phyloP scores from a whole-genome alignment of 2,888 invertebrate species.

The Hipparchia semele region DNA sequence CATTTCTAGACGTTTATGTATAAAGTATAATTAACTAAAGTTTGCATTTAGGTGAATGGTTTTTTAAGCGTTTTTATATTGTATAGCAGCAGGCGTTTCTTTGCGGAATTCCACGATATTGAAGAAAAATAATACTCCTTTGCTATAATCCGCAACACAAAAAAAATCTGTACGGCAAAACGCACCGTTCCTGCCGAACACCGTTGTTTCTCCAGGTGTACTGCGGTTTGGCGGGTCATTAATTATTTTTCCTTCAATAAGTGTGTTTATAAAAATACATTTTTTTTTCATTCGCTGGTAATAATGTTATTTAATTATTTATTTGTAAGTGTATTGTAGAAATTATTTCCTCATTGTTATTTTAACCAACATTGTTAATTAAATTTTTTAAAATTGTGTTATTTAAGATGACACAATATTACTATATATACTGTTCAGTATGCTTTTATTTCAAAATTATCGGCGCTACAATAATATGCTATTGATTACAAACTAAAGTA shows the following conservation, averaged over 20 bases:
- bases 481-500: constrained; percentile 3
- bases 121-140: no score
- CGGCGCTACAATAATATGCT: constrained; percentile 9
- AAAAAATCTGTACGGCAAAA: no score
- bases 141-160: no score
- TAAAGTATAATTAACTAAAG: background rate
- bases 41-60: background rate
- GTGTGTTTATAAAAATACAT: background rate
- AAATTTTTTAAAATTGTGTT: background rate
- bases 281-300: background rate
- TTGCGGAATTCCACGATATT: no score
- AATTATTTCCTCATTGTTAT: constrained; percentile 2
- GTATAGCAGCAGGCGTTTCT: no score
- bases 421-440: background rate
- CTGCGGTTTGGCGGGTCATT: no score
- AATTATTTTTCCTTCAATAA: no score
- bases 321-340: background rate
- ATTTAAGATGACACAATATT: no score
- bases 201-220: no score
- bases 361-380: background rate
- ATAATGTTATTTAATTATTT: background rate
- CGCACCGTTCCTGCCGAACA: no score
- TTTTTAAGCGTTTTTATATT: background rate
- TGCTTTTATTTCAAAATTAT: background rate
- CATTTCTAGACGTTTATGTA: no score